Conservation (phyloP, 2,797 vertebrate species). For the Mormyrus hasselquistii region DNA sequence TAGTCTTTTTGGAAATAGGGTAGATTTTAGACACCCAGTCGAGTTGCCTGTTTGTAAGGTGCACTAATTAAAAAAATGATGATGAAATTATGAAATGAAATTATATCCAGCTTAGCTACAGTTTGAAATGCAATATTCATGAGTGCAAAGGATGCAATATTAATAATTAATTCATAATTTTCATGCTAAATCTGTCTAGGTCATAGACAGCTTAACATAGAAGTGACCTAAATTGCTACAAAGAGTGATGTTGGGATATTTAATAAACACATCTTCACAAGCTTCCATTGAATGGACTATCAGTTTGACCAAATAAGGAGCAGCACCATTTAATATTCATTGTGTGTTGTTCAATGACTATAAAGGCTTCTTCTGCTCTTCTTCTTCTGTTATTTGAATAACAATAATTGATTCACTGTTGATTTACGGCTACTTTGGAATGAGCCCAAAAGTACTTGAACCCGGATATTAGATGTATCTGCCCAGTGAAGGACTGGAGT, state of each 20-base stretch:
- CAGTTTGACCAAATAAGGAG: neutral
- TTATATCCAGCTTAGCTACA: neutral
- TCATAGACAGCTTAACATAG: neutral
- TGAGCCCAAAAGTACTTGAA: neutral
- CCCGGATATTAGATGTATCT: neutral
- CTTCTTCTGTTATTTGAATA: neutral
- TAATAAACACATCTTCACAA: neutral
- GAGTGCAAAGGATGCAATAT: neutral
- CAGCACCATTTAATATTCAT: neutral
- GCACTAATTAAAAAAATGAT: neutral
- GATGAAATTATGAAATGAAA: neutral
- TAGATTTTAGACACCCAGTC: neutral
- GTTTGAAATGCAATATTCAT: neutral
- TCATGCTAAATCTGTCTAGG: neutral
- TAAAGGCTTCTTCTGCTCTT: neutral
- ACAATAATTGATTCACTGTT: neutral
- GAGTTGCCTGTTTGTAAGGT: neutral
- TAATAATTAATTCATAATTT: neutral
- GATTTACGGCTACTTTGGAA: neutral
- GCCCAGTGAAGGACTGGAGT: neutral
- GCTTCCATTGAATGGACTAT: neutral
- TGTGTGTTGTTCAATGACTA: neutral
- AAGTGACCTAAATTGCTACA: neutral
- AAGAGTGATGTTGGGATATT: neutral
- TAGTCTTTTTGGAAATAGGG: slow-evolving; percentile 7